Percentiles rank a stretch among this genome's conserved stretches.
Evolutionary conservation across 2,113 vertebrate species (phyloP).

Genomic region (Phylloscopus whistleri): DNA sequence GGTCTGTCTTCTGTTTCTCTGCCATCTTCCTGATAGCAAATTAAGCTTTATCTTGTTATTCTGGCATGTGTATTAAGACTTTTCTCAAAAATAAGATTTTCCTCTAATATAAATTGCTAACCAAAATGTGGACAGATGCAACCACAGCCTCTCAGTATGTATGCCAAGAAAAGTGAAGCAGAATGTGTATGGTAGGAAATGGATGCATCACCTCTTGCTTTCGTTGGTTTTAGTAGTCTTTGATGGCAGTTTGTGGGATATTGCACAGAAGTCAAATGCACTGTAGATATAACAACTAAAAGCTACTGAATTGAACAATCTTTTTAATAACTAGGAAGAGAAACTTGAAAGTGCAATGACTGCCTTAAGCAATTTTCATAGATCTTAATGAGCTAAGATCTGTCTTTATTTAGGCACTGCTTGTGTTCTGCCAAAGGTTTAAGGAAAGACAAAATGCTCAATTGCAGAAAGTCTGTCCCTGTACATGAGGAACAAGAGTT

Average conservation of each 20-base stretch:
- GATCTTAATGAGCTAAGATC: not conserved
- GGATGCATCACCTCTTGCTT: not conserved
- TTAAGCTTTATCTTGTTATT: not conserved
- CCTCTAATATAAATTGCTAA: not conserved
- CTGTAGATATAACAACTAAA: not conserved
- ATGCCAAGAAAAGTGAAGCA: not conserved
- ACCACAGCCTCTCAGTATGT: not conserved
- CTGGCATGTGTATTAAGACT: not conserved
- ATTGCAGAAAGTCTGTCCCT: not conserved
- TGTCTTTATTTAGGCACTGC: not conserved
- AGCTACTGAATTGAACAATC: not conserved
- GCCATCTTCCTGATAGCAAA: not conserved
- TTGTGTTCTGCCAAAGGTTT: not conserved
- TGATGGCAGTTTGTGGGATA: not conserved
- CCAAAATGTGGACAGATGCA: not conserved
- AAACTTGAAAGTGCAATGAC: not conserved
- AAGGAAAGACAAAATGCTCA: not conserved
- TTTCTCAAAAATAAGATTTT: not conserved
- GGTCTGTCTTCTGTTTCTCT: not conserved
- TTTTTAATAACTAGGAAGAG: not conserved
- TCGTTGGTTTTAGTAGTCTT: not conserved
- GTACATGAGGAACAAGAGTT: not conserved
- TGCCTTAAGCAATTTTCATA: not conserved
- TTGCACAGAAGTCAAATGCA: not conserved
- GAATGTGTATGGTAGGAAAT: not conserved